Evolutionary conservation across 1,140 invertebrate species (phyloP).

Genomic region (Cherax quadricarinatus): DNA sequence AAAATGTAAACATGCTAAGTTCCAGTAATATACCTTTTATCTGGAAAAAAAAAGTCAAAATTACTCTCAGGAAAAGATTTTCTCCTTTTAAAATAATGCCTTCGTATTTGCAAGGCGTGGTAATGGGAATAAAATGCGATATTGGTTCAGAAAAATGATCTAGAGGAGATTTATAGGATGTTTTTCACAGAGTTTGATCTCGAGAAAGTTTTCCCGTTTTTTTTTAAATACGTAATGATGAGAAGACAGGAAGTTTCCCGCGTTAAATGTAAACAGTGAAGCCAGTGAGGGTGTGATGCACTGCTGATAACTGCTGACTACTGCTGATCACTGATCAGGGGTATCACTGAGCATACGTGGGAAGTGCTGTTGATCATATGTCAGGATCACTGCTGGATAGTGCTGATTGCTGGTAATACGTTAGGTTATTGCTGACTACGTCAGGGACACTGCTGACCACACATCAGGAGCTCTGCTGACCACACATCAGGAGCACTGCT

Average conservation of each 20-base stretch:
- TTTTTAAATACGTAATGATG: neutral
- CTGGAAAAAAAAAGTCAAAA: neutral
- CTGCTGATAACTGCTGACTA: neutral
- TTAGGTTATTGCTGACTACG: too few species aligned
- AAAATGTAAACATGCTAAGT: constrained; percentile 65
- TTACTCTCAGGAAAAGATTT: too few species aligned
- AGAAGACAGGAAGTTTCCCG: constrained; percentile 19
- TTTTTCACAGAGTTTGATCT: neutral
- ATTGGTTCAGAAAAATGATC: neutral
- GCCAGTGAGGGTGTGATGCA: neutral
- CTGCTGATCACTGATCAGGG: neutral
- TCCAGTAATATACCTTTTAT: constrained; percentile 24
- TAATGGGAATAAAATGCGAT: too few species aligned
- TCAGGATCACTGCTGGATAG: too few species aligned
- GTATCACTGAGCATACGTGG: too few species aligned
- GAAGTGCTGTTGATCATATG: too few species aligned
- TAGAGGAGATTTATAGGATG: neutral
- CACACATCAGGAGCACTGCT: too few species aligned
- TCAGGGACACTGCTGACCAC: too few species aligned
- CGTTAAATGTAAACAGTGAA: neutral
- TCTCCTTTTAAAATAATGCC: too few species aligned
- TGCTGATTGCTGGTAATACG: too few species aligned
- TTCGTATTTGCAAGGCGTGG: too few species aligned
- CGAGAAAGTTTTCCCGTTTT: neutral
- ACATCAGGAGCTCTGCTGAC: too few species aligned